Conservation (phyloP, 2,888 invertebrate genomes). For the Caenorhabditis japonica region DNA sequence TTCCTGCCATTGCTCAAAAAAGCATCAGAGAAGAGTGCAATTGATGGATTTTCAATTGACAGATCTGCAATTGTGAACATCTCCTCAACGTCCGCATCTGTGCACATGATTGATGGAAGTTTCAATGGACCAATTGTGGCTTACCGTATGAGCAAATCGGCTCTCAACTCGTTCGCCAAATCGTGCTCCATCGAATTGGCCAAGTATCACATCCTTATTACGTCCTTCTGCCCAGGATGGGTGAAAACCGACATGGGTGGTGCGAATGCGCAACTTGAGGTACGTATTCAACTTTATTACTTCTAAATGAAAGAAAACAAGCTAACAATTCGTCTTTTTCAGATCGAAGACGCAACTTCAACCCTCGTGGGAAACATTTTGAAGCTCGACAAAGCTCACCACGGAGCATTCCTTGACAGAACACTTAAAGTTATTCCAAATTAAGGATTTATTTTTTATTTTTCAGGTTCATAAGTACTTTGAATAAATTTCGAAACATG, state of each 20-base stretch:
- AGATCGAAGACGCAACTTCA: constrained; percentile 39
- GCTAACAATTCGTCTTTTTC: constrained; percentile 21
- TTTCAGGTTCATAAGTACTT: not conserved
- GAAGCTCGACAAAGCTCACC: constrained; percentile 26
- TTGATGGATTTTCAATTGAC: constrained; percentile 45
- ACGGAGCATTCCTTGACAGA: constrained; percentile 39
- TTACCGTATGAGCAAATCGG: constrained; percentile 60
- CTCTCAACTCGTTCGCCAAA: constrained; percentile 65
- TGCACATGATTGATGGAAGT: constrained; percentile 51
- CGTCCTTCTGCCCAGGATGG: constrained; percentile 66
- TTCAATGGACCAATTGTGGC: constrained; percentile 51
- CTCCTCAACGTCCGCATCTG: constrained; percentile 57
- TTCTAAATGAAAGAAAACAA: too few species aligned
- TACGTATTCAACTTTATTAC: too few species aligned
- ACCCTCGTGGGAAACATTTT: constrained; percentile 32
- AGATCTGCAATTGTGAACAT: constrained; percentile 64
- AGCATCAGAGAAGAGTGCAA: constrained; percentile 22
- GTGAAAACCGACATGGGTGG: constrained; percentile 71
- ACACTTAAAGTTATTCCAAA: constrained; percentile 34
- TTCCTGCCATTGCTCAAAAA: constrained; percentile 58
- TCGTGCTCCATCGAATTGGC: constrained; percentile 49
- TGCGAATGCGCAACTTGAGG: constrained; percentile 50
- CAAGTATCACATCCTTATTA: constrained; percentile 53
- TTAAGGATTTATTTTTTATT: constrained; percentile 11
- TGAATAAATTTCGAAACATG: constrained; percentile 2